These are phyloP conservation scores for Cirrhinus mrigala DNA, from an alignment of 2,797 vertebrate species.

Conservation along the genomic window DNA sequence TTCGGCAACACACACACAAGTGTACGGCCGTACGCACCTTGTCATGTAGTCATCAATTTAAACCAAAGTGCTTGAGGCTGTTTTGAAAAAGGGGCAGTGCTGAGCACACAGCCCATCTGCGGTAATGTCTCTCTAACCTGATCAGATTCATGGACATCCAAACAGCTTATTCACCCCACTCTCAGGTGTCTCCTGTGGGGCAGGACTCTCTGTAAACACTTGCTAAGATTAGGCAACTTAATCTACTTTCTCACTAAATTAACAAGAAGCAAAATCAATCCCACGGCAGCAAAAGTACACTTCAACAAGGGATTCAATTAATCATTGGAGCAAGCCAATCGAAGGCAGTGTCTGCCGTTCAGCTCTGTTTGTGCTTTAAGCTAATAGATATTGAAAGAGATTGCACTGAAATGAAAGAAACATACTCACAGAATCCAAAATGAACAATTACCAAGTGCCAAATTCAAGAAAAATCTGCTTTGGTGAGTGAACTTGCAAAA, in stretches of 20 bases:
- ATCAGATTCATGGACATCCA: conserved; percentile 25
- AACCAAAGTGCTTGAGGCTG: conserved; percentile 46
- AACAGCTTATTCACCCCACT: conserved; percentile 30
- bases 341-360: conserved; percentile 42
- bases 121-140: conserved; percentile 19
- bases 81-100: conserved; percentile 36
- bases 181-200: conserved; percentile 23
- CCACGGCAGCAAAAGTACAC: conserved; percentile 60
- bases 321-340: conserved; percentile 65
- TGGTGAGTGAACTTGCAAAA: background rate
- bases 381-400: conserved; percentile 31
- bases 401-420: conserved; percentile 8
- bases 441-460: background rate
- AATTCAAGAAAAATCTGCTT: background rate
- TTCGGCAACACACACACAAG: conserved; percentile 41
- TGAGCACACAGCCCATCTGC: conserved; percentile 15
- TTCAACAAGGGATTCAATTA: conserved; percentile 67
- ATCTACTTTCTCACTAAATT: conserved; percentile 64
- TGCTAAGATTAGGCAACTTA: conserved; percentile 54
- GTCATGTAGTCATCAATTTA: conserved; percentile 40
- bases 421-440: background rate
- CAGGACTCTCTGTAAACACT: conserved; percentile 23
- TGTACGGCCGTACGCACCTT: background rate
- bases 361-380: conserved; percentile 12
- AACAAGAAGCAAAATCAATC: conserved; percentile 71